Evolutionary conservation across 2,113 vertebrate genomes (phyloP).

Genomic region (Thryonomys swinderianus): DNA sequence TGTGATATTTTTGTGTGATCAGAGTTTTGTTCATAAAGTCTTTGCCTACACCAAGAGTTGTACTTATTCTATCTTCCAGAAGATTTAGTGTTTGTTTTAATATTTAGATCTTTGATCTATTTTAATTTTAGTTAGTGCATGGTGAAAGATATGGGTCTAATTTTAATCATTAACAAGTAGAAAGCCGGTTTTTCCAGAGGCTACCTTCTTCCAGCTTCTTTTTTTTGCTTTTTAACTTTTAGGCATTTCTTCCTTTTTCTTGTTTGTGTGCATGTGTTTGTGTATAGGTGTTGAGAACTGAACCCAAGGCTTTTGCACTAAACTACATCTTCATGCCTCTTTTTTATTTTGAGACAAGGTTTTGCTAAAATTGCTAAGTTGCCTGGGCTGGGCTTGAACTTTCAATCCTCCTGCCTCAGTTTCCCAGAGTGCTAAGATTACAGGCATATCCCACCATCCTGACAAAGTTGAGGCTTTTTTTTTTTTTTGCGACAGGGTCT

Average conservation of each 20-base stretch:
- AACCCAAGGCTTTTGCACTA: too few relatives aligned
- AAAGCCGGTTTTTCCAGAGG: too few relatives aligned
- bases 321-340: background rate
- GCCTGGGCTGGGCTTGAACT: background rate
- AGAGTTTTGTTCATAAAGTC: background rate
- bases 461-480: background rate
- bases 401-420: background rate
- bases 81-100: too few relatives aligned
- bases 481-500: too few relatives aligned
- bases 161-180: too few relatives aligned
- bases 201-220: background rate
- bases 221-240: slow-evolving; percentile 29
- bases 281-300: too few relatives aligned
- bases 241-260: background rate
- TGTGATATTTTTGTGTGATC: background rate
- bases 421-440: background rate
- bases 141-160: too few relatives aligned
- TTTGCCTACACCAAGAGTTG: background rate
- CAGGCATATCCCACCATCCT: background rate
- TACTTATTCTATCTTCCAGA: background rate
- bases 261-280: background rate
- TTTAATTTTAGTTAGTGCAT: too few relatives aligned
- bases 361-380: background rate
- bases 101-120: too few relatives aligned
- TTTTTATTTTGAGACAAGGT: background rate